These are phyloP conservation scores for Aplysina aerophoba DNA, from an alignment of 37 sponge, comb jelly and placozoan species.

Conservation along the genomic window DNA sequence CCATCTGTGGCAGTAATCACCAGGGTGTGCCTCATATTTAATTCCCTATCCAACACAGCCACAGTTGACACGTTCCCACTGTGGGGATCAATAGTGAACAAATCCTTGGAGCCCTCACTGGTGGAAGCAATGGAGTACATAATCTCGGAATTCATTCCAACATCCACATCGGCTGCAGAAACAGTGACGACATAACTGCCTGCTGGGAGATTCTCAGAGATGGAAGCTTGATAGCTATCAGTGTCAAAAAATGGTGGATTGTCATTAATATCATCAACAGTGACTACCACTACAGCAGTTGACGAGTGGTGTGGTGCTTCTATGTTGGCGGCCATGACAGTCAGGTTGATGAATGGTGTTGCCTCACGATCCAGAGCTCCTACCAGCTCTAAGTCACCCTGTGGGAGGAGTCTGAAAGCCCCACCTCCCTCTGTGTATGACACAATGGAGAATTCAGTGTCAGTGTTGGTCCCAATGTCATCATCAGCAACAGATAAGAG, in stretches of 20 bases:
- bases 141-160: constrained; percentile 60
- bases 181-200: constrained; percentile 34
- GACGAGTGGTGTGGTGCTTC: neutral
- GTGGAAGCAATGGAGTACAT: constrained; percentile 31
- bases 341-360: constrained; percentile 44
- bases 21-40: constrained; percentile 28
- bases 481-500: constrained; percentile 36
- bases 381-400: neutral
- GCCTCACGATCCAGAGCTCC: constrained; percentile 1
- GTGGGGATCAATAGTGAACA: constrained; percentile 49
- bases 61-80: constrained; percentile 45
- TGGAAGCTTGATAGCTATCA: constrained; percentile 13
- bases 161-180: constrained; percentile 67
- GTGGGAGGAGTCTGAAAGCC: neutral
- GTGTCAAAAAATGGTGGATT: constrained; percentile 50
- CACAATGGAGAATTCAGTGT: neutral
- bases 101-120: neutral
- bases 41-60: constrained; percentile 52
- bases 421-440: neutral
- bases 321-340: constrained; percentile 64
- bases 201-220: constrained; percentile 46
- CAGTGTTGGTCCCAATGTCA: neutral
- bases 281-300: neutral
- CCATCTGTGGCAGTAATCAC: constrained; percentile 56
- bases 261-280: constrained; percentile 47